Conservation (phyloP, 2,113 vertebrate species). For the Centropristis striata region DNA sequence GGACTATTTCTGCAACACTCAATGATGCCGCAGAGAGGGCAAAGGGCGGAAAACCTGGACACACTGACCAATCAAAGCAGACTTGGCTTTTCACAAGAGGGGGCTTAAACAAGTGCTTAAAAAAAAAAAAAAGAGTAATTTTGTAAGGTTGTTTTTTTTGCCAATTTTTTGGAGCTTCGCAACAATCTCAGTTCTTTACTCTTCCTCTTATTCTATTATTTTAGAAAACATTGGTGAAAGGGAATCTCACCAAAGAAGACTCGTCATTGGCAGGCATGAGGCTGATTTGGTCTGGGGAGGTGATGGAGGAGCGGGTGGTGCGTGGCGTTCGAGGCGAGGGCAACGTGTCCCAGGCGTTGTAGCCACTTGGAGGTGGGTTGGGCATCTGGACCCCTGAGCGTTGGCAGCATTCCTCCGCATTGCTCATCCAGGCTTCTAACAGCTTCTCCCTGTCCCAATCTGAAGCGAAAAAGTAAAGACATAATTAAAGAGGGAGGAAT, state of each 20-base stretch:
- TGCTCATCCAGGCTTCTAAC: slow-evolving; percentile 98
- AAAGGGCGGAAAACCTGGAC: too few relatives aligned
- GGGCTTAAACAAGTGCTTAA: too few relatives aligned
- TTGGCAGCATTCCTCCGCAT: slow-evolving; percentile 96
- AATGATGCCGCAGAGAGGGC: too few relatives aligned
- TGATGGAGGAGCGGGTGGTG: slow-evolving; percentile 93
- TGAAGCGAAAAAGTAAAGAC: slow-evolving; percentile 65
- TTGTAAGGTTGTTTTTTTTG: too few relatives aligned
- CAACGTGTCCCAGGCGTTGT: slow-evolving; percentile 97
- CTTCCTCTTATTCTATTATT: background rate
- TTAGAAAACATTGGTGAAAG: background rate
- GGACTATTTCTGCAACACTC: too few relatives aligned
- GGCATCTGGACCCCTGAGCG: slow-evolving; percentile 98
- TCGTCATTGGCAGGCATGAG: slow-evolving; percentile 92
- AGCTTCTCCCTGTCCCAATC: slow-evolving; percentile 99
- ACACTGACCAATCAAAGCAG: too few relatives aligned
- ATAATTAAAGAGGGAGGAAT: slow-evolving; percentile 6
- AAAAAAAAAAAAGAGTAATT: too few relatives aligned
- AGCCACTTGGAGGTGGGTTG: slow-evolving; percentile 95
- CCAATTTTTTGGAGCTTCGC: too few relatives aligned
- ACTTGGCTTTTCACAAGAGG: too few relatives aligned
- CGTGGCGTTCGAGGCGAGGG: slow-evolving; percentile 95
- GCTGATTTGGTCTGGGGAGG: slow-evolving; percentile 95
- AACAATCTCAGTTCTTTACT: background rate
- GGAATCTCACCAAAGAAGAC: slow-evolving; percentile 87